Percentiles rank a stretch among this genome's conserved stretches.
These are phyloP conservation scores for Seladonia tumulorum DNA, from an alignment of 2,888 invertebrate genomes.

Conservation along the genomic window DNA sequence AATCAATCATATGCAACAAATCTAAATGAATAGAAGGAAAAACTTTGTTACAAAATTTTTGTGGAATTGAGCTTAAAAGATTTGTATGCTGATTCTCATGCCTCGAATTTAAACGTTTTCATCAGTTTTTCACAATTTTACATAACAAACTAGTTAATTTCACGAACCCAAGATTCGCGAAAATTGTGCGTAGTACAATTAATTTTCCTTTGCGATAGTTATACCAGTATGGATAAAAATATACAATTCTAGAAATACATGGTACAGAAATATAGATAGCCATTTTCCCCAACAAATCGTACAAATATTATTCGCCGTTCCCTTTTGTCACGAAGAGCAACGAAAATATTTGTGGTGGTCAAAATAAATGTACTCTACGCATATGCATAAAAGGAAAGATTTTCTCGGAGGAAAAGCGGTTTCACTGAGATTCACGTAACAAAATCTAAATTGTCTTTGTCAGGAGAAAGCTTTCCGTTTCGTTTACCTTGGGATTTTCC, in stretches of 20 bases:
- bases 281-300: background rate
- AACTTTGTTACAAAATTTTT: too few relatives aligned
- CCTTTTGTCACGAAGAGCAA: background rate
- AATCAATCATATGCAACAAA: too few relatives aligned
- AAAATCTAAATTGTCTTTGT: constrained; percentile 11
- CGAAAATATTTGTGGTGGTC: background rate
- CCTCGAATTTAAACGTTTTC: too few relatives aligned
- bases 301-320: background rate
- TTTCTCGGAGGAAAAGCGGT: background rate
- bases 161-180: too few relatives aligned
- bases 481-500: constrained; percentile 22
- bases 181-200: too few relatives aligned
- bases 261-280: background rate
- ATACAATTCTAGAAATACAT: background rate
- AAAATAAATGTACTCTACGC: background rate
- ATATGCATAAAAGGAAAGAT: background rate
- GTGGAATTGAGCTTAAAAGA: too few relatives aligned
- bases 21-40: too few relatives aligned
- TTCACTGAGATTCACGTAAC: background rate
- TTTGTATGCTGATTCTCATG: too few relatives aligned
- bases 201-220: too few relatives aligned
- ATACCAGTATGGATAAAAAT: too few relatives aligned
- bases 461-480: constrained; percentile 18
- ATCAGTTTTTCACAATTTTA: too few relatives aligned
- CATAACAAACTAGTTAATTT: too few relatives aligned